These are phyloP conservation scores for Agrotis ipsilon DNA, from an alignment of 2,888 invertebrate species.

Conservation along the genomic window DNA sequence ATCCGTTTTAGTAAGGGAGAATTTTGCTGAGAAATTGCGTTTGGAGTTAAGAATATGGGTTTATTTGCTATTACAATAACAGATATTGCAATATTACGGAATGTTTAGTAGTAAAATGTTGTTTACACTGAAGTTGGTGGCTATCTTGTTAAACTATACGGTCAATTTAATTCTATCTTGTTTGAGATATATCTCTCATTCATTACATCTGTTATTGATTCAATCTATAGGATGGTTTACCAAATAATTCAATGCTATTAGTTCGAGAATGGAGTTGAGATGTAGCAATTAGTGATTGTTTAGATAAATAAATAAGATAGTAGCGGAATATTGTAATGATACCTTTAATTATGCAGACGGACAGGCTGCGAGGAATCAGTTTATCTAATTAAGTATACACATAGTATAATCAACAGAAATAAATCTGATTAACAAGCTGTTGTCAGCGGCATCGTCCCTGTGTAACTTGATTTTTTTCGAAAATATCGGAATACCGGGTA, in stretches of 20 bases:
- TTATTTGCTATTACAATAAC: conserved; percentile 38
- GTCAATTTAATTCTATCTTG: conserved; percentile 26
- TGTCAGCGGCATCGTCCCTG: no score
- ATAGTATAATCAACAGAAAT: no score
- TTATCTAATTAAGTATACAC: no score
- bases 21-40: conserved; percentile 27
- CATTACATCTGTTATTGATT: conserved; percentile 15
- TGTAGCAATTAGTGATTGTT: not conserved
- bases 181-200: conserved; percentile 1
- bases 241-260: not conserved
- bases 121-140: conserved; percentile 30
- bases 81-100: conserved; percentile 28
- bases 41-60: conserved; percentile 20
- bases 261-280: not conserved
- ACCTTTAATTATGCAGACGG: not conserved
- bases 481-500: no score
- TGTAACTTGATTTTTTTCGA: no score
- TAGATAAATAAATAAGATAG: not conserved
- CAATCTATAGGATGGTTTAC: conserved; percentile 9
- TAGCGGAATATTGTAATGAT: no score
- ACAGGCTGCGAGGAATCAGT: not conserved
- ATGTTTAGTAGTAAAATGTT: conserved; percentile 30
- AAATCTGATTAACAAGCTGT: no score
- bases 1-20: conserved; percentile 42
- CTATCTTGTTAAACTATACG: conserved; percentile 20